Base-by-base conservation (phyloP, 2,888 invertebrate genomes). In the Empis livida region DNA sequence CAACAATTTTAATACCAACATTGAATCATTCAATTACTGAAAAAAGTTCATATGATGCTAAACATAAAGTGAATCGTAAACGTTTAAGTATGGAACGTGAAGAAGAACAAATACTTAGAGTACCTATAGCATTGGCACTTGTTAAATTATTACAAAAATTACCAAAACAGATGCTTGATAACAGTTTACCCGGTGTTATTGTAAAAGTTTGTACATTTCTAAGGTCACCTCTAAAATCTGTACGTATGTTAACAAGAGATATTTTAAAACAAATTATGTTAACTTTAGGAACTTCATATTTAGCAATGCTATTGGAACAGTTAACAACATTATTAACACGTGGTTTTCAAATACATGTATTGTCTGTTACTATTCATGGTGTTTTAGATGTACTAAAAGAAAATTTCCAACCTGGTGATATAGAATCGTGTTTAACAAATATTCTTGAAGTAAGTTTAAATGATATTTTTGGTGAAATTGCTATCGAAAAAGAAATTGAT, bases 311-410 rank as follows among this genome's bases (percentile, higher is more conserved):
- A 17, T 66, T 96, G 11, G 79, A 79, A 50, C 92, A 94, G 67
- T 77, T 97, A 64, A 80, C 82, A 32, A 71, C 84, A 5, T 69
- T 90, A 16, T 72, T 97, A 46, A 88, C 82, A 0, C 78, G 84
- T 61, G 97, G 97, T 11, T 97, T 87, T 63, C 94, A 95, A 74
- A 81, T 91, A 2, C 96, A 97, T 60, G 95, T 97, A 0, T 71
- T 97, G 45, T 86, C 87, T 4, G 92, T 82, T 51, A 93, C 95
- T 0, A 77, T 92, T 16, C 90, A 95, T 61, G 78, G 84, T 0
- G 78, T 97, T 5, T 68, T 97, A 44, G 79, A 79, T 48, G 78
- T 80, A 23, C 64, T 94, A 46, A 82, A 80, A 60, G 70, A 75
- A 0, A 68, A 75, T n/a, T 79, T 93, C 50, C 75, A 80, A 63